Evolutionary conservation across 2,888 invertebrate species (phyloP), one percentile per base, ranked within the genome.

Genomic region (Troilus luridus): DNA sequence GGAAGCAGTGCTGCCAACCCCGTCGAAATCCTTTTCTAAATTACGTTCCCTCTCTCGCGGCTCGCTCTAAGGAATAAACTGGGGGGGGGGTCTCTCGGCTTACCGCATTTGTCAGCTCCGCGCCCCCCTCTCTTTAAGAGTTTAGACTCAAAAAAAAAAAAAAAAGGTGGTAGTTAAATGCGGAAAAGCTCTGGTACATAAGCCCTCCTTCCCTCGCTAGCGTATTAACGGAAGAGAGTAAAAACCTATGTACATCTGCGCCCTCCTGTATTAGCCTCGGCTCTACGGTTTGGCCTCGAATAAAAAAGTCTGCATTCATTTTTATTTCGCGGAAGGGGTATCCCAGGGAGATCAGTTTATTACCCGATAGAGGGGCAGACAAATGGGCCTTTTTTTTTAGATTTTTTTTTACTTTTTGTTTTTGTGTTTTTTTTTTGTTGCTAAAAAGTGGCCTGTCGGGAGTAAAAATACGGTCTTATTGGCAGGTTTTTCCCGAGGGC

Each of bases 401-500:
- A 24, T 62, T 62, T 88, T 54, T 41, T 62, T 88, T 60, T 54
- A 27, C 27, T 90, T 90, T 90, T 54, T 58, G 12, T 72, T 90
- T 88, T 60, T 60, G 41, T 59, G 8, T 60, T 54, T 54, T 64
- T 58, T 24, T 67, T 67, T 85, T 60, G 54, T 60, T 19, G 9
- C 11, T 60, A 90, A 81, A 90, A 88, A 85, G 62, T 58, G 54
- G 24, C 41, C 56, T 56, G 81, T 59, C 27, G 21, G 59, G 85
- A 56, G 90, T 60, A 90, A 88, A 90, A 90, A 90, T 90, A 90
- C 90, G 90, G 90, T 90, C 90, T 90, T 90, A 90, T 90, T 90
- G 90, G 90, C 90, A 90, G 90, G 90, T 81, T 90, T 90, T 90
- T 59, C 90, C 90, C 88, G 90, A 81, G 90, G 62, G 90, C 27